Conservation (phyloP, 1,140 invertebrate genomes). For the Musca vetustissima region DNA sequence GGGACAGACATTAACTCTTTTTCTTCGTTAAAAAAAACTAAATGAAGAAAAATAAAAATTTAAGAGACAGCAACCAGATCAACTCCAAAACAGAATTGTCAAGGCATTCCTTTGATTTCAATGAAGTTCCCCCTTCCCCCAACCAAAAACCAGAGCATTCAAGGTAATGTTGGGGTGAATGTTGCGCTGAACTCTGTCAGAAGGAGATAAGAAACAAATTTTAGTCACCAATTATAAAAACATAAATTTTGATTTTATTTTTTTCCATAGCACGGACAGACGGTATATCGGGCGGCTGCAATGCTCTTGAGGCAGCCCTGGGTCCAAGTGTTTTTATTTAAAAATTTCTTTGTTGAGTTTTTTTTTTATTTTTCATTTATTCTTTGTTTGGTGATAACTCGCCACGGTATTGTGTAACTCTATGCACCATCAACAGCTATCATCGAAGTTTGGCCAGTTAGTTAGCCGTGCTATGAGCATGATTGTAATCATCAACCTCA, state of each 20-base stretch:
- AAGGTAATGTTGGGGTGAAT: background rate
- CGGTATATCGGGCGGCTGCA: too few relatives aligned
- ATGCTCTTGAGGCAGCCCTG: too few relatives aligned
- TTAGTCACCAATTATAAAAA: constrained; percentile 19
- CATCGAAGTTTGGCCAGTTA: background rate
- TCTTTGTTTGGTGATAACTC: too few relatives aligned
- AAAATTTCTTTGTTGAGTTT: background rate
- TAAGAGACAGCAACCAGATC: background rate
- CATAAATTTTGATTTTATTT: constrained; percentile 19
- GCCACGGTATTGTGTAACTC: too few relatives aligned
- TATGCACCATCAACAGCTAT: background rate
- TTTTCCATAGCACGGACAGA: background rate
- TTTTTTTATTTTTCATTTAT: background rate
- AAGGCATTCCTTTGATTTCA: background rate
- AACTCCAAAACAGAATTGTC: too few relatives aligned
- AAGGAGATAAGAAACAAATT: constrained; percentile 15
- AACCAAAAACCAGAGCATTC: background rate
- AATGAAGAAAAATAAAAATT: background rate
- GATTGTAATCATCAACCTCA: too few relatives aligned
- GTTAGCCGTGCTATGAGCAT: background rate
- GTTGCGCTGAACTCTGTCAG: background rate
- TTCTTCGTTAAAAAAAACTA: too few relatives aligned
- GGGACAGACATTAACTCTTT: too few relatives aligned
- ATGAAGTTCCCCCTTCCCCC: background rate
- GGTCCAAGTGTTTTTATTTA: background rate